Percentiles rank a stretch among this genome's conserved stretches.
These are phyloP conservation scores for Anarsia innoxiella DNA, from an alignment of 2,888 invertebrate species.

Conservation along the genomic window DNA sequence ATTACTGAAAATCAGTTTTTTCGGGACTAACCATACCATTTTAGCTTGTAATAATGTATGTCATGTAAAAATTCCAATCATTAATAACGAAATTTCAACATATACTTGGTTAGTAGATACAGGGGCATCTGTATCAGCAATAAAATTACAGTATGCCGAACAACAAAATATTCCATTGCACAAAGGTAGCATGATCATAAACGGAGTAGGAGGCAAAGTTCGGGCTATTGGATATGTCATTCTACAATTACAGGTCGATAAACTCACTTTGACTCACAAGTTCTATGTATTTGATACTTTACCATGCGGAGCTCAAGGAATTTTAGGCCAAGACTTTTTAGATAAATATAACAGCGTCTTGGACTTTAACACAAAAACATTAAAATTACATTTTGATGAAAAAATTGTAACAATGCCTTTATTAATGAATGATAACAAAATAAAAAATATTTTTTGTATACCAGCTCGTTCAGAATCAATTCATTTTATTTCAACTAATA, in stretches of 20 bases:
- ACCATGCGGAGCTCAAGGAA: slow-evolving; percentile 8
- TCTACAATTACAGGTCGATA: not conserved
- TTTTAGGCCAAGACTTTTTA: slow-evolving; percentile 10
- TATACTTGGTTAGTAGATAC: slow-evolving; percentile 12
- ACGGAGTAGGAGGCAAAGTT: slow-evolving; percentile 14
- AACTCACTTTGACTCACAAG: slow-evolving; percentile 7
- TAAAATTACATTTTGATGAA: not conserved
- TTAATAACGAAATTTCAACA: not conserved
- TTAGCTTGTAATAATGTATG: not conserved
- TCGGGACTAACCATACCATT: not conserved
- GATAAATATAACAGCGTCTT: slow-evolving; percentile 1
- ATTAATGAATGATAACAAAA: not conserved
- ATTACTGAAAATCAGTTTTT: too few relatives aligned
- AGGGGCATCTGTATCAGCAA: slow-evolving; percentile 15
- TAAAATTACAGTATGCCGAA: slow-evolving; percentile 11
- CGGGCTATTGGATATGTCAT: slow-evolving; percentile 13
- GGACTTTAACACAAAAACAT: not conserved
- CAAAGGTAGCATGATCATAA: slow-evolving; percentile 14
- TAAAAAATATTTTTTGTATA: slow-evolving; percentile 8
- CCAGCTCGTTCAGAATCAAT: slow-evolving; percentile 14
- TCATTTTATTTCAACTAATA: slow-evolving; percentile 12
- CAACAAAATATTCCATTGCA: slow-evolving; percentile 14
- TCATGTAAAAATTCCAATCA: not conserved
- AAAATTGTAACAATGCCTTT: not conserved
- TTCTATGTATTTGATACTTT: slow-evolving; percentile 11